A percentile compares a stretch with the other conserved stretches of the same genome.
Evolutionary conservation across 2,888 invertebrate genomes (phyloP).

Genomic region (Macroteleia sp.): DNA sequence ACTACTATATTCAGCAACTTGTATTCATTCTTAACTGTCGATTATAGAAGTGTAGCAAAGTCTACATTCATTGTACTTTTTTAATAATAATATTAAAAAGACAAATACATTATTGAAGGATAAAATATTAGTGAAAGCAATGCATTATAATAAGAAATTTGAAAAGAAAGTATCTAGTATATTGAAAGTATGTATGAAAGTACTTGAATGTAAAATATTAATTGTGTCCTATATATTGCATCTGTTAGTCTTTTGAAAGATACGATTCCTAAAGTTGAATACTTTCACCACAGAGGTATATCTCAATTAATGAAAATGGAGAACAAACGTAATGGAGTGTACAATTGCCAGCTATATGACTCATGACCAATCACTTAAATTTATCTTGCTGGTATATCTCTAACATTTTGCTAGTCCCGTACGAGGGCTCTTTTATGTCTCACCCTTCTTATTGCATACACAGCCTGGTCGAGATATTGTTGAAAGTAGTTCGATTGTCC

Average conservation of each 20-base stretch:
- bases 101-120: too few relatives aligned
- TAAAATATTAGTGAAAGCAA: too few relatives aligned
- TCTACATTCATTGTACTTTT: too few relatives aligned
- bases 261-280: slow-evolving; percentile 30
- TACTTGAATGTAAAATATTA: slow-evolving; percentile 26
- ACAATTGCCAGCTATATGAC: slow-evolving; percentile 64
- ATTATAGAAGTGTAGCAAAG: too few relatives aligned
- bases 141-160: too few relatives aligned
- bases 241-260: slow-evolving; percentile 33
- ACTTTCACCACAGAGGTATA: slow-evolving; percentile 30
- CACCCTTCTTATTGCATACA: slow-evolving; percentile 46
- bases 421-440: slow-evolving; percentile 48
- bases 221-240: slow-evolving; percentile 30
- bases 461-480: slow-evolving; percentile 10
- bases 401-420: slow-evolving; percentile 41
- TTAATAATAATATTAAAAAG: too few relatives aligned
- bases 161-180: too few relatives aligned
- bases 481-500: slow-evolving; percentile 29
- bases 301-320: slow-evolving; percentile 52
- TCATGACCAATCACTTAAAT: slow-evolving; percentile 68
- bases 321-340: slow-evolving; percentile 58
- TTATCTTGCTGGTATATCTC: slow-evolving; percentile 59
- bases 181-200: too few relatives aligned
- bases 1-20: too few relatives aligned
- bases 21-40: too few relatives aligned